A percentile compares a stretch with the other conserved stretches of the same genome.
Evolutionary conservation across 2,113 vertebrate genomes (phyloP).

Genomic region (Gavia stellata): DNA sequence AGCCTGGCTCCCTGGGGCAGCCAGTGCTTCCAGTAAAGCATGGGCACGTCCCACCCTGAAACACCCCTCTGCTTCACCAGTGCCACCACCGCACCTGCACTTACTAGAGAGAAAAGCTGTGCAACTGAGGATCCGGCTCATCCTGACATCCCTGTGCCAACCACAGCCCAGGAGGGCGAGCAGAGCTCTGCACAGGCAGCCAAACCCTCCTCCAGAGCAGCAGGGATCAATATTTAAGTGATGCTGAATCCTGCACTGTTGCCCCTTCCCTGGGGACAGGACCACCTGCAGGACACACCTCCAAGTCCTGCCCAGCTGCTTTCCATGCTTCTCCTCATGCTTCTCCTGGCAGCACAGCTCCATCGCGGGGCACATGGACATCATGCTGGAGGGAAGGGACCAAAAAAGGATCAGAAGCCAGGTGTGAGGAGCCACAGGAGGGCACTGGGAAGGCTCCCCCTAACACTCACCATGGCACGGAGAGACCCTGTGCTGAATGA

Average conservation of each 20-base stretch:
- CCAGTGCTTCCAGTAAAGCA: not conserved
- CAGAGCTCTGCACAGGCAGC: not conserved
- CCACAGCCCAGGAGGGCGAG: not conserved
- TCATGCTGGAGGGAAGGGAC: not conserved
- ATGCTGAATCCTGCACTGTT: not conserved
- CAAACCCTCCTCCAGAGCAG: not conserved
- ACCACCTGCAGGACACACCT: not conserved
- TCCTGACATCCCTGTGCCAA: not conserved
- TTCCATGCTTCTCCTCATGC: not conserved
- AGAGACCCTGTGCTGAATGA: not conserved
- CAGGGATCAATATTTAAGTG: not conserved
- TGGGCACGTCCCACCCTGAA: rapidly evolving
- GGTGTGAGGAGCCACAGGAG: not conserved
- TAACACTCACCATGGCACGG: not conserved
- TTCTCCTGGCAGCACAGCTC: not conserved
- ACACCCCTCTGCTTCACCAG: not conserved
- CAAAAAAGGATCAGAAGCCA: not conserved
- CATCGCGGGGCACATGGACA: rapidly evolving
- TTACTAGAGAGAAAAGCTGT: not conserved
- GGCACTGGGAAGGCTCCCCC: not conserved
- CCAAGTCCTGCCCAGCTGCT: not conserved
- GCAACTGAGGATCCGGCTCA: not conserved
- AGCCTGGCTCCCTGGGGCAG: not conserved
- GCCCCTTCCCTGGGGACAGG: not conserved
- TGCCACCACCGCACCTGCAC: not conserved